Percentiles rank a stretch among this genome's conserved stretches.
These are phyloP conservation scores for Pemphredon lugubris DNA, from an alignment of 2,888 invertebrate genomes.

Conservation along the genomic window DNA sequence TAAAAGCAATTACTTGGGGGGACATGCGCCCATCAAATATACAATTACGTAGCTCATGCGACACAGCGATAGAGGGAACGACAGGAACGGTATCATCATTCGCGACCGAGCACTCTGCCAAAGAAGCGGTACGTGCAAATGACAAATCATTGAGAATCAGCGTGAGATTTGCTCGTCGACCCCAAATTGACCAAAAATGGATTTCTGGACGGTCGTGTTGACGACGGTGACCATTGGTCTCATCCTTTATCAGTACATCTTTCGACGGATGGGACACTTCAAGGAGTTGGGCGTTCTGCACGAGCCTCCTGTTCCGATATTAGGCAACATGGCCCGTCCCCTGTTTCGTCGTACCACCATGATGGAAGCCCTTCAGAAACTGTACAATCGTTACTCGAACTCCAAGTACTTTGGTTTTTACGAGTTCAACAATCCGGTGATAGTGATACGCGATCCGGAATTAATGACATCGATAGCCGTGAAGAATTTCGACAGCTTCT, in stretches of 20 bases:
- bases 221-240: background rate
- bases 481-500: conserved; percentile 74
- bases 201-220: background rate
- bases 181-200: too few species aligned
- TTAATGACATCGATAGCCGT: conserved; percentile 71
- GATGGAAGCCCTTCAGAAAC: conserved; percentile 17
- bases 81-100: too few species aligned
- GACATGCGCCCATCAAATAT: too few species aligned
- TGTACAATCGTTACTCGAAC: conserved; percentile 48
- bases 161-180: too few species aligned
- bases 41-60: too few species aligned
- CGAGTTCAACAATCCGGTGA: conserved; percentile 67
- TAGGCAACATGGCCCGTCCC: conserved; percentile 51
- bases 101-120: too few species aligned
- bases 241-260: background rate
- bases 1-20: too few species aligned
- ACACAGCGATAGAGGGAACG: too few species aligned
- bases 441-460: conserved; percentile 73
- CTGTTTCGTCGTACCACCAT: conserved; percentile 43
- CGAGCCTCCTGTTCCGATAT: conserved; percentile 41
- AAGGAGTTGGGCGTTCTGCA: conserved; percentile 51
- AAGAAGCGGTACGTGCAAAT: too few species aligned
- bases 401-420: conserved; percentile 67
- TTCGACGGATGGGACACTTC: conserved; percentile 57
- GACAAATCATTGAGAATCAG: too few species aligned